A percentile compares a stretch with the other conserved stretches of the same genome.
These are phyloP conservation scores for Cryptoleucopteryx plumbea DNA, from an alignment of 2,113 vertebrate species.

Conservation along the genomic window DNA sequence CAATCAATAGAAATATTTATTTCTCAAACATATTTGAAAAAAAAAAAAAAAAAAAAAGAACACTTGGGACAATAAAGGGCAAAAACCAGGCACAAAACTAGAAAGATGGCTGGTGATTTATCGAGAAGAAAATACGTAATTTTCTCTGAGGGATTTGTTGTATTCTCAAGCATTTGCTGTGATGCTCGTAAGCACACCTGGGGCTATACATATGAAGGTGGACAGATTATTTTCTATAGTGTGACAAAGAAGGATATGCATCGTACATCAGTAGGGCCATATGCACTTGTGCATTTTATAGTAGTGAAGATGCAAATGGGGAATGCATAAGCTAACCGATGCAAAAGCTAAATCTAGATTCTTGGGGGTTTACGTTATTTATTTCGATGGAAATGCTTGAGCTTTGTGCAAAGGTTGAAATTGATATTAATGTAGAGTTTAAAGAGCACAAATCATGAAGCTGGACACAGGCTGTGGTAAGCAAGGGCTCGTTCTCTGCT, in stretches of 20 bases:
- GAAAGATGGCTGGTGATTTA: background rate
- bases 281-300: background rate
- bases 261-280: background rate
- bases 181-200: slow-evolving; percentile 10
- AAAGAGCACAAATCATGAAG: slow-evolving; percentile 47
- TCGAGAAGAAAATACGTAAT: background rate
- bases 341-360: slow-evolving; percentile 19
- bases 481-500: slow-evolving; percentile 21
- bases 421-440: slow-evolving; percentile 60
- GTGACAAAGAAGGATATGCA: slow-evolving; percentile 6
- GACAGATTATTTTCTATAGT: slow-evolving; percentile 14
- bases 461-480: slow-evolving; percentile 25
- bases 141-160: slow-evolving; percentile 28
- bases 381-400: background rate
- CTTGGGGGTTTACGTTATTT: background rate
- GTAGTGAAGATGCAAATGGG: background rate
- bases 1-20: background rate
- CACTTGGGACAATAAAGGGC: background rate
- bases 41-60: background rate
- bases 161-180: background rate
- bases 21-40: background rate
- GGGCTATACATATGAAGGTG: slow-evolving; percentile 30
- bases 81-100: background rate
- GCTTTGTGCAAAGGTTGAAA: slow-evolving; percentile 42
- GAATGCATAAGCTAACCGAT: background rate